Base-by-base conservation (phyloP, 2,888 invertebrate species). In the Diplolepis rosae region DNA sequence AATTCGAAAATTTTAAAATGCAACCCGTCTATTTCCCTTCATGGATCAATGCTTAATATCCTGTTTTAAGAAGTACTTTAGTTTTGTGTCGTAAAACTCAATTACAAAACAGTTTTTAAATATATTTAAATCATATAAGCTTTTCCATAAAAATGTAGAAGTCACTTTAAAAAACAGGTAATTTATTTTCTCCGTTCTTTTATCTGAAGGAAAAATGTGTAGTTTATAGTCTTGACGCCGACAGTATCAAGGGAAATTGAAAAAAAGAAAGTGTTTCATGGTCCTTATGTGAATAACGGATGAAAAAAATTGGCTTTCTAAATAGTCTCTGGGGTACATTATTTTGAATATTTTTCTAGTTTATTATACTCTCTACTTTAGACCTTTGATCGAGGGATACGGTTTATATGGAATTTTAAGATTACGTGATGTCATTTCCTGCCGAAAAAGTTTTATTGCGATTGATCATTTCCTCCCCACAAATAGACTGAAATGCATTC, bases 21-120 rank as follows among this genome's bases (percentile, higher is more conserved):
- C 54, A 45, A 45, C 39, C 18, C 65, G 73, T 74, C 66, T 78
- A 75, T 78, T 76, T 73, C 69, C 73, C 70, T 74, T 78, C 70
- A 75, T 76, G 70, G 76, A 75, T 74, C 73, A 73, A 68, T 76
- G 68, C 73, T 70, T 70, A 48, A 67, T 70, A 68, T 73, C 70
- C 68, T 72, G 68, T 73, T 70, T 67, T 68, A 56, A 66, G 39
- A 66, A 68, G 73, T 72, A 70, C 70, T 24, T 65, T 39, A 66
- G n/a, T 30, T 13, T 48, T 39, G 68, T 66, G 66, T 71, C 65
- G 70, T 73, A 71, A 66, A 13, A 66, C 39, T 66, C 13, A 50
- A 68, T 51, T 73, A 6, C 67, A 54, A 65, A 51, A 22, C 28
- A 71, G 66, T 69, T 4, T 15, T 15, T 28, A 22, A 65, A 68